Evolutionary conservation across 64 coral and sea anemone genomes (phyloP), one percentile per base, ranked within the genome.

Genomic region (Orbicella faveolata): DNA sequence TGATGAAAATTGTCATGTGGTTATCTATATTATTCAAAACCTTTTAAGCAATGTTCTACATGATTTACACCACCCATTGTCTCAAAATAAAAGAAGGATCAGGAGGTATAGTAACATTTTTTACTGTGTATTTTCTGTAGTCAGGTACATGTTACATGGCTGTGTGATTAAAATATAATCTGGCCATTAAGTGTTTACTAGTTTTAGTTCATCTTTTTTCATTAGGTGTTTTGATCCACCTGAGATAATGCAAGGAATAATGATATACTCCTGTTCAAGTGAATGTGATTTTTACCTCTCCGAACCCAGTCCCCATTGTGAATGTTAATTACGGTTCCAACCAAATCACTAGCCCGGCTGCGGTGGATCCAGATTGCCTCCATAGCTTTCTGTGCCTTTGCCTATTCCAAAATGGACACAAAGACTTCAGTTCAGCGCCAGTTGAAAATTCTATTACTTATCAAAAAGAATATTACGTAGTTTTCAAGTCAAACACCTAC

Each of bases 261-360:
- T 67, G 35, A 64, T 15, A 20, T 18, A 63, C 41, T 67, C 13
- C n/a, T 84, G 13, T 36, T 44, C 18, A 2, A 52, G 30, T 39
- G 36, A 48, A 72, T 57, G 36, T 13, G 16, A 20, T 63, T 9
- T 72, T 91, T 88, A 96, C 97, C 97, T 96, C 94, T 88, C 77
- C 97, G 90, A 48, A 99, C 94, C 97, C 97, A 99, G 63, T 96
- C 97, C 15, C 97, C 97, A 96, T 93, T 99, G 86, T 99, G 97
- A 78, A 99, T 99, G 54, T 99, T 99, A 19, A 99, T 99, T 67
- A 99, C 97, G 35, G 97, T 99, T 14, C 97, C 97, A 61, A 99
- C 97, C 81, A 99, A 89, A 88, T 99, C 97, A 87, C 90, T 95
- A 9, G 94, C 73, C 52, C 94, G 89, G 65, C 97, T 99, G 21